Conservation (phyloP, 1,140 invertebrate species). For the Homarus americanus region DNA sequence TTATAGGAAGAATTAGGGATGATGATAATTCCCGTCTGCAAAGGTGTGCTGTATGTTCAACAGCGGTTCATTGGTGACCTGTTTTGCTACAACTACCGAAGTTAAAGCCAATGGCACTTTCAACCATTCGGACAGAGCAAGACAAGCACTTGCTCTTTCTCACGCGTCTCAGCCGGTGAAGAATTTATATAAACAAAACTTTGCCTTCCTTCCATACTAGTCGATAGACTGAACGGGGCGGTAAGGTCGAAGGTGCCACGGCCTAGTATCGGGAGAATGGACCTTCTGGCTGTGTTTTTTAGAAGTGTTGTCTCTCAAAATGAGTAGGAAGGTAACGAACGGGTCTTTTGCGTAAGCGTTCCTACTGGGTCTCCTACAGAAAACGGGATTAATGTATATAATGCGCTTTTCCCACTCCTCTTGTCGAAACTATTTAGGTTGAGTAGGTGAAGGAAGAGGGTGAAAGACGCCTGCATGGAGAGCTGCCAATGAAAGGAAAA, state of each 20-base stretch:
- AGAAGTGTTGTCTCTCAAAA: constrained; percentile 9
- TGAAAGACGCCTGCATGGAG: background rate
- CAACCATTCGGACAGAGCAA: constrained; percentile 35
- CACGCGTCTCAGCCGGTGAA: constrained; percentile 49
- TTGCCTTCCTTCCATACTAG: constrained; percentile 35
- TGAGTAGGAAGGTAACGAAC: constrained; percentile 4
- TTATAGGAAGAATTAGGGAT: too few species aligned
- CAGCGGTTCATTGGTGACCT: too few species aligned
- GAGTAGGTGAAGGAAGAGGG: background rate
- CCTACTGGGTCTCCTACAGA: background rate
- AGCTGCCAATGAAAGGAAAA: too few species aligned
- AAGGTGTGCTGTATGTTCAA: too few species aligned
- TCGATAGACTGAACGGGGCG: constrained; percentile 13
- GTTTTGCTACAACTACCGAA: background rate
- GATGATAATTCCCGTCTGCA: too few species aligned
- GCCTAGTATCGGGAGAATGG: background rate
- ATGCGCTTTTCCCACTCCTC: background rate
- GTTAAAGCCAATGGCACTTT: background rate
- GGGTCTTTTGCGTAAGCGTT: constrained; percentile 7
- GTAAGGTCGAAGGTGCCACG: constrained; percentile 10
- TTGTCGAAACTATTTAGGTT: background rate
- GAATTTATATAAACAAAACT: constrained; percentile 61
- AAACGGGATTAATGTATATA: constrained; percentile 9
- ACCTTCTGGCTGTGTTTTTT: constrained; percentile 5
- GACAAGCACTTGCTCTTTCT: constrained; percentile 59